Percentiles rank a stretch among this genome's conserved stretches.
Conservation (phyloP, 2,888 invertebrate genomes). For the Morpho achilles region DNA sequence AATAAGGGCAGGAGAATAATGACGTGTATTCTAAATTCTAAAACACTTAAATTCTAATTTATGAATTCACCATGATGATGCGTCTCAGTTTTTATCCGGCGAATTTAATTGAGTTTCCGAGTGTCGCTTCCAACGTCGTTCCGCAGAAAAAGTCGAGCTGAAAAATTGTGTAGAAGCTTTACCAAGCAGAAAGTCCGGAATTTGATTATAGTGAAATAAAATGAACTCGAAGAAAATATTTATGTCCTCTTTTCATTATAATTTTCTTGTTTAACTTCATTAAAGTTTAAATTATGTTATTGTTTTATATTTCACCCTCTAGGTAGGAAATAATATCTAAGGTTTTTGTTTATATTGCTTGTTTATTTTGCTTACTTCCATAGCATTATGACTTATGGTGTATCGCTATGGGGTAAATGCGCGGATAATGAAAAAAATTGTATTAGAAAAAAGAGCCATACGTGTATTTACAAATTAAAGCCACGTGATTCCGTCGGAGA, state of each 20-base stretch:
- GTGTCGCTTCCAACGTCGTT: constrained; percentile 5
- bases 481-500: too few relatives aligned
- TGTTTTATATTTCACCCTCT: background rate
- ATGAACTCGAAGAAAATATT: constrained; percentile 16
- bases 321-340: background rate
- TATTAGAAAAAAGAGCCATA: too few relatives aligned
- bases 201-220: constrained; percentile 15
- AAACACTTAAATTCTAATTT: background rate
- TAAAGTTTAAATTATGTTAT: constrained; percentile 6
- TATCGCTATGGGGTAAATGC: too few relatives aligned
- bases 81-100: constrained; percentile 7
- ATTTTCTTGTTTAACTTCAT: constrained; percentile 11
- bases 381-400: too few relatives aligned
- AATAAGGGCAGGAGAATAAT: too few relatives aligned
- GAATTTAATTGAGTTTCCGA: constrained; percentile 10
- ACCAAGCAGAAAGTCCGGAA: constrained; percentile 11
- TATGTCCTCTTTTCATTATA: constrained; percentile 11
- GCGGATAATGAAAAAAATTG: too few relatives aligned
- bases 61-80: constrained; percentile 9
- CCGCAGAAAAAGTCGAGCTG: constrained; percentile 11
- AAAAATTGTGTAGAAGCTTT: constrained; percentile 13
- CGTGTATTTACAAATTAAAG: too few relatives aligned
- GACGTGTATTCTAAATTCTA: background rate
- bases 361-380: too few relatives aligned
- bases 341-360: too few relatives aligned